Conservation (phyloP, 2,797 vertebrate genomes). For the Onychomys arenicola region DNA sequence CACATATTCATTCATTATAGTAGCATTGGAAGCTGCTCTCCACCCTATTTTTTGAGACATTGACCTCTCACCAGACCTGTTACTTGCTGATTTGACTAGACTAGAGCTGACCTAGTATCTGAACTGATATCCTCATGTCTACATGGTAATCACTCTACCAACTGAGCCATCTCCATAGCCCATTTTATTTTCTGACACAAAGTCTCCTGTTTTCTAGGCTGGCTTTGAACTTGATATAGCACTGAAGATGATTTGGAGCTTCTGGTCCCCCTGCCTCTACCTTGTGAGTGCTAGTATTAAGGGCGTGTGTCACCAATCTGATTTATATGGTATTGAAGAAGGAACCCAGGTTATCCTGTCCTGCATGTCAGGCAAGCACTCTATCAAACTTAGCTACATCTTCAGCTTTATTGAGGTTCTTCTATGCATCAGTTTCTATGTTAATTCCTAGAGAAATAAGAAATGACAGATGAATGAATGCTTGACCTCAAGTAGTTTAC, state of each 20-base stretch:
- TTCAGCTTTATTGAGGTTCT: neutral
- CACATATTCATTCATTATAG: too few relatives aligned
- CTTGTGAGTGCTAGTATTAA: neutral
- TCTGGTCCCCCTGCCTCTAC: neutral
- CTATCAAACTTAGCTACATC: neutral
- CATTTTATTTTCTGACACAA: neutral
- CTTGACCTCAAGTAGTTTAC: neutral
- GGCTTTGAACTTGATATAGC: neutral
- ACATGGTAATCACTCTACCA: neutral
- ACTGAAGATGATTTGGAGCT: neutral
- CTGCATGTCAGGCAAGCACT: neutral
- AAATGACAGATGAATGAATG: neutral
- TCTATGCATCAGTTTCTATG: neutral
- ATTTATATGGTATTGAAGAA: neutral
- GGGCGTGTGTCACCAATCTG: neutral
- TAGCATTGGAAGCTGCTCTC: neutral
- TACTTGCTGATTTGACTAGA: neutral
- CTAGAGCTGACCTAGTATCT: neutral
- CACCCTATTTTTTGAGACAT: neutral
- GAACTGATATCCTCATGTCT: neutral
- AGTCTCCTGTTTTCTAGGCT: neutral
- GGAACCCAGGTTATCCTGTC: neutral
- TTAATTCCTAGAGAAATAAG: neutral
- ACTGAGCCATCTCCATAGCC: neutral
- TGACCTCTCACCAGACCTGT: neutral